Conservation (phyloP, 2,113 vertebrate species). For the Zosterops japonicus region DNA sequence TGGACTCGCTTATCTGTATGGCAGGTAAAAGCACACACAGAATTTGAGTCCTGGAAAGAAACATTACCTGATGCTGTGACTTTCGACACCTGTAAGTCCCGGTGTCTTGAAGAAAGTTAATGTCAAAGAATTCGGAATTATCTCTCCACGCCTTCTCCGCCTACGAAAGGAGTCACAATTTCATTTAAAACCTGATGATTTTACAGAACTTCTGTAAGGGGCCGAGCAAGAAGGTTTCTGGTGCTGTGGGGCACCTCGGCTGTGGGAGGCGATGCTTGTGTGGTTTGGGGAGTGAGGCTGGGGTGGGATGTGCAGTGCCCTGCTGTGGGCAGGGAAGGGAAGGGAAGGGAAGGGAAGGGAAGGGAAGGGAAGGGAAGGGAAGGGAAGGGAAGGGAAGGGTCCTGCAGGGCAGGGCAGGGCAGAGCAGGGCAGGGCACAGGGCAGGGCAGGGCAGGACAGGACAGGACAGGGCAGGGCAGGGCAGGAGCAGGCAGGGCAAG, state of each 20-base stretch:
- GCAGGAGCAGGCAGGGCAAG: too few species aligned
- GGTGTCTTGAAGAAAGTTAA: not conserved
- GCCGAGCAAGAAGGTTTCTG: not conserved
- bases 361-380: too few species aligned
- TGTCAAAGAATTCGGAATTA: not conserved
- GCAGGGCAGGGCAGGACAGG: too few species aligned
- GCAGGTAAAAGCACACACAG: not conserved
- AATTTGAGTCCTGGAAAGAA: not conserved
- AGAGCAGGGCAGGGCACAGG: too few species aligned
- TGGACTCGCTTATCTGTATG: rapidly evolving
- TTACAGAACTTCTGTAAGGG: not conserved
- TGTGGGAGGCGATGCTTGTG: rapidly evolving
- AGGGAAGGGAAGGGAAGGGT: too few species aligned
- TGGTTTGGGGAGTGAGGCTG: rapidly evolving
- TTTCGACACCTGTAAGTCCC: not conserved
- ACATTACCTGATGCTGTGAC: rapidly evolving
- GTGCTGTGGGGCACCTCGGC: rapidly evolving
- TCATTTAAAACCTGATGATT: rapidly evolving
- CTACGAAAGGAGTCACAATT: not conserved
- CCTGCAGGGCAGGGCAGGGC: too few species aligned
- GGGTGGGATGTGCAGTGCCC: rapidly evolving
- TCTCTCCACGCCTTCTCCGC: not conserved
- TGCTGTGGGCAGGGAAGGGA: too few species aligned
- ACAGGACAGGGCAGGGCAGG: too few species aligned
- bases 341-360: too few species aligned